Evolutionary conservation across 2,797 vertebrate species (phyloP).

Genomic region (Nyctibius grandis): DNA sequence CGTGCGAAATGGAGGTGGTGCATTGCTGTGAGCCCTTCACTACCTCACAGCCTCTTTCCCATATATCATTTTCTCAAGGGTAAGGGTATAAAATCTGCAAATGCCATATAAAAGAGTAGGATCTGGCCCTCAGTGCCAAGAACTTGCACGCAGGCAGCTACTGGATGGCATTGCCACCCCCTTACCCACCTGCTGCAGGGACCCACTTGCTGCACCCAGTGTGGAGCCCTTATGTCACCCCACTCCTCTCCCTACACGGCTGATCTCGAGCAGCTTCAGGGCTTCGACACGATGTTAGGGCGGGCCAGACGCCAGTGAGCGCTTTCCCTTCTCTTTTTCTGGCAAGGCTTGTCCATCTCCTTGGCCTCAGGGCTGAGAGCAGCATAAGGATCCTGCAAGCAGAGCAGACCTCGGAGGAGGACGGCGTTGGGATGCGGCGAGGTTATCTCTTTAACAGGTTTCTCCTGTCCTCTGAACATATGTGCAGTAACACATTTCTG

Average conservation of each 20-base stretch:
- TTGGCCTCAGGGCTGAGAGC: neutral
- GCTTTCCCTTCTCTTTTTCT: neutral
- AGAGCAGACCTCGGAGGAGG: neutral
- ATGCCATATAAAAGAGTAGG: neutral
- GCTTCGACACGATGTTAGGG: accelerated
- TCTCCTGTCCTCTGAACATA: slow-evolving; percentile 30
- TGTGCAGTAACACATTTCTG: slow-evolving; percentile 17
- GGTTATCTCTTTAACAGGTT: slow-evolving; percentile 39
- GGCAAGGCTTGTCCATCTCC: neutral
- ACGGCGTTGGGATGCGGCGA: neutral
- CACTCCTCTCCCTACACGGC: accelerated
- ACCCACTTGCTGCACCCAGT: neutral
- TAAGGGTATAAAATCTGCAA: neutral
- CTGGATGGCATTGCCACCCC: neutral
- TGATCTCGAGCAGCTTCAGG: accelerated
- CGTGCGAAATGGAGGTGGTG: neutral
- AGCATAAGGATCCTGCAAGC: neutral
- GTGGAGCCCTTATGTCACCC: neutral
- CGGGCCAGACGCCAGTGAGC: neutral
- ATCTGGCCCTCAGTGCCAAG: neutral
- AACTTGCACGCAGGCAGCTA: neutral
- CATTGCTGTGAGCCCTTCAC: neutral
- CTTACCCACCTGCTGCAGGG: neutral
- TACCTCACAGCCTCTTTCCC: neutral
- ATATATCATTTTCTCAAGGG: neutral